Base-by-base conservation (phyloP, 2,797 vertebrate species). In the Crypturellus tataupa region DNA sequence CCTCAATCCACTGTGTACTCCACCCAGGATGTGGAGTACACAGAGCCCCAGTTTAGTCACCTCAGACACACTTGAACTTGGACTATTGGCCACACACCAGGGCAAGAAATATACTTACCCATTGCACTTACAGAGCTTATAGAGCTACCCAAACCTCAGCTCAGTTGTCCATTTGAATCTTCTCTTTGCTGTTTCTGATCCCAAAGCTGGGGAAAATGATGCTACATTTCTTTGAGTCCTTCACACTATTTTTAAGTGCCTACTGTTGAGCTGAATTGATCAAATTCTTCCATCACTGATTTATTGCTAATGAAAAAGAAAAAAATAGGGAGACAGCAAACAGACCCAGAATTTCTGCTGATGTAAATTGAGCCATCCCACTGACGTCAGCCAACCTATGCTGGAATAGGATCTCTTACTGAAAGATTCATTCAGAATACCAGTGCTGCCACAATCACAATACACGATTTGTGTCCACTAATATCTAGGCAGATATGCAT, bases 341-440 rank as follows among this genome's bases (percentile, higher is more conserved):
- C 1, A 42, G 13, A 29, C 12, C 64, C 40, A 77, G 94, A 81
- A 78, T 84, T 81, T 6, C 0, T 3, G 18, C 25, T 0, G 16
- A 8, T 77, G 90, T 76, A 94, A 96, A 91, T 24, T 1, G 67
- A 94, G 80, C 83, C 4, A 2, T 73, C 33, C 25, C 16, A 2
- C 70, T 95, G 94, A 96, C 80, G 85, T 94, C 94, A 93, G 63
- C 73, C 3, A 53, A 80, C 9, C 55, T 81, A 15, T 31, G 53
- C 17, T 23, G 37, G 82, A 58, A 21, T 59, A 67, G 83, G 90
- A 93, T 93, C 85, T 84, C 72, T 94, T 67, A 31, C 89, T 14
- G 27, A 10, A 79, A 79, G 18, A 6, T 60, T 10, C 6, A 8
- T 17, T 53, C 14, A 60, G 87, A 80, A 89, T 58, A 24, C 67